These are phyloP conservation scores for Neoaliturus tenellus DNA, from an alignment of 2,888 invertebrate species.

Conservation along the genomic window DNA sequence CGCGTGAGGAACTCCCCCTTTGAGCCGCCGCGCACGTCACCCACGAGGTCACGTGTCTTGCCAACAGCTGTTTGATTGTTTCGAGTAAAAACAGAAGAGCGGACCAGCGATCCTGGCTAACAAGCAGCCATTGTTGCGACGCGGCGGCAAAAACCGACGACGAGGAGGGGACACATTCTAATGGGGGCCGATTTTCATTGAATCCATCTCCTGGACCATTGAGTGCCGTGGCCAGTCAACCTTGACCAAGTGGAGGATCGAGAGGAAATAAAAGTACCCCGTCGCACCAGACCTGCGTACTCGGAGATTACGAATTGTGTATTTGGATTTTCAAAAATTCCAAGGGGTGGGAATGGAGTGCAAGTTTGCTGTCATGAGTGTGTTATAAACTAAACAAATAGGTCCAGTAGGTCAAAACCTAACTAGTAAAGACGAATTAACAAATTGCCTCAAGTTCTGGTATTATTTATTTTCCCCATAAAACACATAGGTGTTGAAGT, in stretches of 20 bases:
- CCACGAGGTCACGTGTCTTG: neutral
- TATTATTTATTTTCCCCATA: no score
- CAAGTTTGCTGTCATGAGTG: neutral
- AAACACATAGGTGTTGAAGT: no score
- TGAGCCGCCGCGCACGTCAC: neutral
- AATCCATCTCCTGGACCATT: slow-evolving; percentile 15
- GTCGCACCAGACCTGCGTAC: no score
- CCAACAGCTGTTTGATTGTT: slow-evolving; percentile 21
- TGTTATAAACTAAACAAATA: neutral
- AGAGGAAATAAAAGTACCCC: neutral
- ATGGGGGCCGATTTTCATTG: slow-evolving; percentile 11
- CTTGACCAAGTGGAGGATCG: neutral
- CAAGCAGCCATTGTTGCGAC: slow-evolving; percentile 9
- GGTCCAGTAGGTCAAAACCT: neutral
- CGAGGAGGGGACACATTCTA: slow-evolving; percentile 4
- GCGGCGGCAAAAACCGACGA: neutral
- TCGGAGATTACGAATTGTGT: neutral
- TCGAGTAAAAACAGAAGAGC: neutral
- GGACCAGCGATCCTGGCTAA: slow-evolving; percentile 8
- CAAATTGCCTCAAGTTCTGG: no score
- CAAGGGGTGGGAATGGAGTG: neutral
- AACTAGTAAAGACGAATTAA: no score
- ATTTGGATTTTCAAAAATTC: neutral
- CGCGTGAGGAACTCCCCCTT: neutral
- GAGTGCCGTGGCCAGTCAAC: neutral